Evolutionary conservation across 2,797 vertebrate species (phyloP).

Genomic region (Sandelia bainsii): DNA sequence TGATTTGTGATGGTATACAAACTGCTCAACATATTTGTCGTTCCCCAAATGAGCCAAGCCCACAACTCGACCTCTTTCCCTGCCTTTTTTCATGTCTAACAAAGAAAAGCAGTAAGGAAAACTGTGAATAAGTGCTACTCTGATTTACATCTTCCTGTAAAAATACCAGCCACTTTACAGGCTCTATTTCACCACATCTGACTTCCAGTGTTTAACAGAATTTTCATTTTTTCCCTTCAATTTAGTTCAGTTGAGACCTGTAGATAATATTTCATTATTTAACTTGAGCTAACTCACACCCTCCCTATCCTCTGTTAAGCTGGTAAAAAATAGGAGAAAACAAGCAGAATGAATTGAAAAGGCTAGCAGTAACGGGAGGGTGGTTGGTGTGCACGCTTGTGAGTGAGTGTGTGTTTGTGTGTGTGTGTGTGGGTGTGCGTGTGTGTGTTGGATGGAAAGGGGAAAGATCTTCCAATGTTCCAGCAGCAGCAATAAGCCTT

Average conservation of each 20-base stretch:
- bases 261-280: too few species aligned
- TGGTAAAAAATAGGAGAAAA: slow-evolving; percentile 29
- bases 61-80: background rate
- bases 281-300: slow-evolving; percentile 9
- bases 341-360: slow-evolving; percentile 15
- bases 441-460: slow-evolving; percentile 26
- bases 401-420: slow-evolving; percentile 10
- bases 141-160: slow-evolving; percentile 63
- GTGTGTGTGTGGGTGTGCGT: slow-evolving; percentile 12
- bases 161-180: slow-evolving; percentile 59
- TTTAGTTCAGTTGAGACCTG: too few species aligned
- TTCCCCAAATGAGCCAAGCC: too few species aligned
- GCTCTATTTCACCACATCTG: slow-evolving; percentile 38
- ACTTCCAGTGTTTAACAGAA: too few species aligned
- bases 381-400: background rate
- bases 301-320: slow-evolving; percentile 37
- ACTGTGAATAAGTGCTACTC: background rate
- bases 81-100: slow-evolving; percentile 4
- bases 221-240: too few species aligned
- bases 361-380: slow-evolving; percentile 11
- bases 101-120: slow-evolving; percentile 6
- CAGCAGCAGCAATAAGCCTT: slow-evolving; percentile 68
- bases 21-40: background rate
- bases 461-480: slow-evolving; percentile 67
- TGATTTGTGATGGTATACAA: background rate